phyloP scores from a whole-genome alignment of 2,113 vertebrate species.

The Lota lota region DNA sequence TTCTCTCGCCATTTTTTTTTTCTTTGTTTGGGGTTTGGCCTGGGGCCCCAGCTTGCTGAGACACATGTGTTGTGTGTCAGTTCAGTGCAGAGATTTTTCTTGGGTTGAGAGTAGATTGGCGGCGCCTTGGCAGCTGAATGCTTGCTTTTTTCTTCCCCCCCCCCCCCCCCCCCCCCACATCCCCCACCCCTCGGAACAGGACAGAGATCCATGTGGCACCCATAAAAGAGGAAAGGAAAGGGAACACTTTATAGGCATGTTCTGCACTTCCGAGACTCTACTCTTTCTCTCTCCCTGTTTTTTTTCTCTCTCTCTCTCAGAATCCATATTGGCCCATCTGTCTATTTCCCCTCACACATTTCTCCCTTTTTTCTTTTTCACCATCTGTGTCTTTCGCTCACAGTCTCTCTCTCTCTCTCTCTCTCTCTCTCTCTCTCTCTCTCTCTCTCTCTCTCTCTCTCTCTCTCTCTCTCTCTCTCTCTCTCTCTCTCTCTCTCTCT shows the following conservation, averaged over 20 bases:
- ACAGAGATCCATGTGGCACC: conserved; percentile 70
- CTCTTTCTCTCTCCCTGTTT: conserved; percentile 30
- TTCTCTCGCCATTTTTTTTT: conserved; percentile 18
- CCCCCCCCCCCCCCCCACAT: too few species aligned
- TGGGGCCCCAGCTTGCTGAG: conserved; percentile 46
- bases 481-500: conserved; percentile 28
- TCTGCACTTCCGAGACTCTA: conserved; percentile 74
- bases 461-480: neutral
- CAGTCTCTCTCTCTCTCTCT: neutral
- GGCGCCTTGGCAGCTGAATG: conserved; percentile 65
- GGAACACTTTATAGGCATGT: conserved; percentile 72
- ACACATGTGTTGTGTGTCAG: conserved; percentile 73
- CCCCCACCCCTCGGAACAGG: conserved; percentile 21
- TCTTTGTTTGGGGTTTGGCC: conserved; percentile 39
- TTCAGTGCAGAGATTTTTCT: conserved; percentile 46
- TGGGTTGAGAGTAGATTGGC: conserved; percentile 51
- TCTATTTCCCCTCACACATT: conserved; percentile 32
- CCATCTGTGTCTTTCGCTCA: conserved; percentile 34
- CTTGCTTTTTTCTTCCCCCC: conserved; percentile 35
- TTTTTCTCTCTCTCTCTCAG: conserved; percentile 10
- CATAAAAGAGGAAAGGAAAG: conserved; percentile 61
- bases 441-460: conserved; percentile 2
- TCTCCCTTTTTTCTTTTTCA: conserved; percentile 21
- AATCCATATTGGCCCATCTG: conserved; percentile 12
- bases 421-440: conserved; percentile 4